Evolutionary conservation across 2,113 vertebrate genomes (phyloP).

Genomic region (Pycnonotus jocosus): DNA sequence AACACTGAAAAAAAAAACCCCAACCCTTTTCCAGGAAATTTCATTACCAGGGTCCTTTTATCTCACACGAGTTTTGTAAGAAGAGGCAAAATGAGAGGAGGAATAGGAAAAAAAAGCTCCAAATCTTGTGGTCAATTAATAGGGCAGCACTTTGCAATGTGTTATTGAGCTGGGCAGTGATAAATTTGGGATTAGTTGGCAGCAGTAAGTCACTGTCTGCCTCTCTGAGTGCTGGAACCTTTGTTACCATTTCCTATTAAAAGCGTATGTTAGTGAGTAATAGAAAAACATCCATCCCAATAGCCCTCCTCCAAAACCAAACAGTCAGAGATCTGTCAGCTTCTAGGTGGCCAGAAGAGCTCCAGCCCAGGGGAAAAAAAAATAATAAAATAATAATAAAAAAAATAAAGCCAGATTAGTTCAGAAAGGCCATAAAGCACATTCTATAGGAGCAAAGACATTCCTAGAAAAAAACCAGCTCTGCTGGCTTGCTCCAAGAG

Average conservation of each 20-base stretch:
- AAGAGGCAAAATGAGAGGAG: neutral
- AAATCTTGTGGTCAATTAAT: neutral
- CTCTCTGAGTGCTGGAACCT: neutral
- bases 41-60: neutral
- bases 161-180: neutral
- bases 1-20: neutral
- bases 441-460: neutral
- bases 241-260: conserved; percentile 26
- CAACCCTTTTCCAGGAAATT: neutral
- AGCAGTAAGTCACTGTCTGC: neutral
- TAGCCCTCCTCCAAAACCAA: neutral
- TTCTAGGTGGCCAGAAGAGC: neutral
- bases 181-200: neutral
- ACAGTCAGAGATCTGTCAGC: neutral
- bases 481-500: neutral
- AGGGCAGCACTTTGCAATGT: neutral
- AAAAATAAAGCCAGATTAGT: neutral
- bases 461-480: neutral
- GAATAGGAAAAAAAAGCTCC: neutral
- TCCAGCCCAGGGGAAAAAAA: neutral
- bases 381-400: too few species aligned
- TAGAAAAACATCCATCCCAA: neutral
- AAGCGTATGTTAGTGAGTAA: conserved; percentile 19
- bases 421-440: neutral
- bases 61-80: neutral